A percentile compares a stretch with the other conserved stretches of the same genome.
phyloP scores from a whole-genome alignment of 1,140 invertebrate species.

The Acromyrmex charruanus region DNA sequence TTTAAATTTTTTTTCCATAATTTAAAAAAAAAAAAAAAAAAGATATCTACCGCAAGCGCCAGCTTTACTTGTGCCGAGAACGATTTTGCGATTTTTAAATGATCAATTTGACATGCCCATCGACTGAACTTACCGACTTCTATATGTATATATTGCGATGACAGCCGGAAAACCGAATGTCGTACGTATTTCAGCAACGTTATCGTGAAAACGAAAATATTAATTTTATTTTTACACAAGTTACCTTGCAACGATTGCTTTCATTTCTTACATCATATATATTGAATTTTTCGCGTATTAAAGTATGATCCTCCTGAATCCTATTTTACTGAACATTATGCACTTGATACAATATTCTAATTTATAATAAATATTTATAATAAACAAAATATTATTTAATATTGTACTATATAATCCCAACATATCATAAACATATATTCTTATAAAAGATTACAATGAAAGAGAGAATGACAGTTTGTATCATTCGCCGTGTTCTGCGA shows the following conservation, averaged over 20 bases:
- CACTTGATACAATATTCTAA: neutral
- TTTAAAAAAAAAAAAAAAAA: neutral
- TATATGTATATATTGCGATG: conserved; percentile 76
- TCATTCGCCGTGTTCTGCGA: conserved; percentile 22
- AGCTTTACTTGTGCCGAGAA: conserved; percentile 2
- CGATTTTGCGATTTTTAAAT: conserved; percentile 27
- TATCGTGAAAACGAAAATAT: conserved; percentile 60
- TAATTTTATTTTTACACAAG: conserved; percentile 50
- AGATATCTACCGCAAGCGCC: conserved; percentile 33
- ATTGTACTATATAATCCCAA: neutral
- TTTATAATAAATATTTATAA: neutral
- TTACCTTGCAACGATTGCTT: neutral
- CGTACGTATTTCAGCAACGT: conserved; percentile 57
- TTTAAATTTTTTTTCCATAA: too few relatives aligned
- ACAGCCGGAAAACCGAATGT: conserved; percentile 79
- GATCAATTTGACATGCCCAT: conserved; percentile 67
- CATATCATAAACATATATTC: neutral
- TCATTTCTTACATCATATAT: neutral
- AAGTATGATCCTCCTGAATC: conserved; percentile 8
- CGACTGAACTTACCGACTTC: conserved; percentile 82
- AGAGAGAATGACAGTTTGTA: neutral
- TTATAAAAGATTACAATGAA: neutral
- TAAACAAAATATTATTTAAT: neutral
- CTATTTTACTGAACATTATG: neutral
- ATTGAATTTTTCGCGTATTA: neutral